Conservation (phyloP, 2,797 vertebrate genomes). For the Pangasius krempfi region DNA sequence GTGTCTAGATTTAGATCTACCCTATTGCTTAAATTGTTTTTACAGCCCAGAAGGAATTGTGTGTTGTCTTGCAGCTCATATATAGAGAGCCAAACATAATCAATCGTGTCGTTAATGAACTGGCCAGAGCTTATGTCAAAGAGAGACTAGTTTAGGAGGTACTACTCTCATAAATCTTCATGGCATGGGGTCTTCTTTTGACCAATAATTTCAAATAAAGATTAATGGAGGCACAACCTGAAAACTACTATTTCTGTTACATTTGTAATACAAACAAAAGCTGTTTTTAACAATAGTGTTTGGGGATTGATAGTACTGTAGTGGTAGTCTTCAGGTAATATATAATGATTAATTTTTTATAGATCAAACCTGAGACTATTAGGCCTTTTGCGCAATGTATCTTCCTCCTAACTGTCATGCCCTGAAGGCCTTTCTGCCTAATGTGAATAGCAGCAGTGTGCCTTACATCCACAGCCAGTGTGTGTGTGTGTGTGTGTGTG, state of each 20-base stretch:
- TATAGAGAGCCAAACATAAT: constrained; percentile 44
- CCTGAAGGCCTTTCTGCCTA: constrained; percentile 46
- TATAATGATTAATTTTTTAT: constrained; percentile 51
- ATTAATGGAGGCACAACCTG: constrained; percentile 5
- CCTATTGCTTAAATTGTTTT: constrained; percentile 47
- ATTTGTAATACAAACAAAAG: constrained; percentile 6
- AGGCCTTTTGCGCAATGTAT: constrained; percentile 48
- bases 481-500: constrained; percentile 58
- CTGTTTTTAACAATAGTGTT: constrained; percentile 42
- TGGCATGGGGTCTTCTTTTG: constrained; percentile 29
- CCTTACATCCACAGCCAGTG: constrained; percentile 30
- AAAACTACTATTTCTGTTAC: neutral
- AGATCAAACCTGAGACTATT: constrained; percentile 52
- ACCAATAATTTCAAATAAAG: constrained; percentile 39
- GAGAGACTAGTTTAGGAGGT: constrained; percentile 38
- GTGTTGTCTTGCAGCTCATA: constrained; percentile 44
- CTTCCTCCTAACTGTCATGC: constrained; percentile 50
- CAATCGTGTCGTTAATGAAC: constrained; percentile 52
- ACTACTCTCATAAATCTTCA: constrained; percentile 16
- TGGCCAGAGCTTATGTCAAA: constrained; percentile 33
- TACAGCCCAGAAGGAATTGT: constrained; percentile 39
- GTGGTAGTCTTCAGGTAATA: constrained; percentile 48
- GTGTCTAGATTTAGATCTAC: constrained; percentile 49
- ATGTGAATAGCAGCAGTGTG: constrained; percentile 39
- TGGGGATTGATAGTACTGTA: constrained; percentile 33